phyloP scores from a whole-genome alignment of 2,888 invertebrate genomes.

The Microplitis manilae region DNA sequence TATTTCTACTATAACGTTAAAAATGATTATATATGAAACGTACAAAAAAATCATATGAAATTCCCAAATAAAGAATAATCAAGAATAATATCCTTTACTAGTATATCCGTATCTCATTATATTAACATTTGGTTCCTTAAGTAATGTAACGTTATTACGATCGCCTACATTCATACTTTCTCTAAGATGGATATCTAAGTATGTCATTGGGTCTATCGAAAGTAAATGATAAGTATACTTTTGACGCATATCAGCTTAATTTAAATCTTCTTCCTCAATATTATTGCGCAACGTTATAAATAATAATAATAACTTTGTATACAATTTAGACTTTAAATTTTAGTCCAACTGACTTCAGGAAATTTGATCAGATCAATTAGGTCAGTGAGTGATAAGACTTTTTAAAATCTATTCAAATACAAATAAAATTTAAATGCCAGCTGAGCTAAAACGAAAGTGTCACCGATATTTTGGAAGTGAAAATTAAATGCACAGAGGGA shows the following conservation, averaged over 20 bases:
- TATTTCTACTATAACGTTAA: background rate
- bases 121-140: background rate
- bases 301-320: conserved; percentile 10
- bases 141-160: conserved; percentile 51
- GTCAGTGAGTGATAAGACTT: background rate
- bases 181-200: conserved; percentile 54
- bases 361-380: background rate
- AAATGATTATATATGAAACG: background rate
- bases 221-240: conserved; percentile 56
- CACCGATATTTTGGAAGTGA: conserved; percentile 13
- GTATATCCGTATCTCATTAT: conserved; percentile 3
- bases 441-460: conserved; percentile 14
- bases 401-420: background rate
- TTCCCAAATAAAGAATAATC: background rate
- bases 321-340: background rate
- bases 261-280: conserved; percentile 2
- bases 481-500: background rate
- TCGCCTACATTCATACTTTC: conserved; percentile 61
- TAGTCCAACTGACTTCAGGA: background rate
- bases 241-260: conserved; percentile 1
- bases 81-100: conserved; percentile 1
- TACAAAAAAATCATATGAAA: background rate
- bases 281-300: conserved; percentile 20
- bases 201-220: conserved; percentile 62
- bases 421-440: background rate